Base-by-base conservation (phyloP, 2,888 invertebrate species). In the Erannis defoliaria region DNA sequence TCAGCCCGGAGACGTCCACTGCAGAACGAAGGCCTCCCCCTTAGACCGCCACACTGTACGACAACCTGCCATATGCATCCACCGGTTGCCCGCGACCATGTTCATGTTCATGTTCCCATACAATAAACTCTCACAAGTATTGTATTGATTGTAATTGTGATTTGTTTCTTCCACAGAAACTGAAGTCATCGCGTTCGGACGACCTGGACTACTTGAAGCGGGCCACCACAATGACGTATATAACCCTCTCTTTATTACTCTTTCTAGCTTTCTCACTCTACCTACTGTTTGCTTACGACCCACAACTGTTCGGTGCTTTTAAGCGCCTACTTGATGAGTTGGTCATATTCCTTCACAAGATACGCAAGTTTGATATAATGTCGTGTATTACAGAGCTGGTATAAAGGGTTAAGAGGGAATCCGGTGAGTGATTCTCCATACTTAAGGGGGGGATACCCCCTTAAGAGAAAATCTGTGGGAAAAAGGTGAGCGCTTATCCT, bases 211-310 rank as follows among this genome's bases (percentile, higher is more conserved):
- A 53, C 4, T 43, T 60, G 35, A 62, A 57, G 53, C 16, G 35
- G 21, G 29, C 56, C 29, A 19, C 21, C 62, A 48, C 48, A 37
- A 56, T 62, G 18, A 62, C 56, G 62, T 62, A 62, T 62, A 42
- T 62, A 10, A 9, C 23, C 29, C 35, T 53, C 12, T 6, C n/a
- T 43, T 43, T 56, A 35, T 53, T 57, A 40, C 21, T 55, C 2
- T 29, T 61, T 8, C 10, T 53, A 21, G 48, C 53, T 53, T 62
- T 62, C 31, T 12, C 42, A 2, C 16, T 43, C 1, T 62, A 42
- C 29, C 12, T 57, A 0, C 5, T 62, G 26, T 29, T 48, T 23
- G 43, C 50, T 51, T 31, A n/a, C 55, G 33, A 50, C 23, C 50
- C 61, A 12, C 38, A 14, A 5, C 8, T 61, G 21, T 61, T 33